These are phyloP conservation scores for Cynaeus angustus DNA, from an alignment of 2,888 invertebrate genomes.

Conservation along the genomic window DNA sequence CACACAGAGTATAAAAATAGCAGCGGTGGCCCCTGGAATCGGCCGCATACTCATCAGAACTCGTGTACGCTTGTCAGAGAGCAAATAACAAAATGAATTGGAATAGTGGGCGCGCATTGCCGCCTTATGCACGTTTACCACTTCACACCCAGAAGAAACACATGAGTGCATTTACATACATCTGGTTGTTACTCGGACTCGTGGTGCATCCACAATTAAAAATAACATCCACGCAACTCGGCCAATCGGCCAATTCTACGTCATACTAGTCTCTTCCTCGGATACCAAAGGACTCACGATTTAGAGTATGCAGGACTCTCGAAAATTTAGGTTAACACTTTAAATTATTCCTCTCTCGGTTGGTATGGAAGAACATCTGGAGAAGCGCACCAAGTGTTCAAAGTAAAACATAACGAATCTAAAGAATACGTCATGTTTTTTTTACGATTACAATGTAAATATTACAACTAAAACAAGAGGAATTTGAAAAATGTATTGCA, in stretches of 20 bases:
- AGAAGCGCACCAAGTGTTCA: slow-evolving; percentile 1
- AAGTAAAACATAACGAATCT: background rate
- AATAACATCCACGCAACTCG: slow-evolving; percentile 6
- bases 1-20: slow-evolving; percentile 59
- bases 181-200: slow-evolving; percentile 14
- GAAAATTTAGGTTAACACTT: slow-evolving; percentile 25
- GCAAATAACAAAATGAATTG: slow-evolving; percentile 49
- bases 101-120: slow-evolving; percentile 48
- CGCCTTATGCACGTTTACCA: slow-evolving; percentile 34
- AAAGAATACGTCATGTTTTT: too few relatives aligned
- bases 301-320: background rate
- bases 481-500: background rate
- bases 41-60: slow-evolving; percentile 55
- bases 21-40: slow-evolving; percentile 61
- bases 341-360: background rate
- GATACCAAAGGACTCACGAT: background rate
- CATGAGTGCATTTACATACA: slow-evolving; percentile 17
- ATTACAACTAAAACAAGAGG: background rate
- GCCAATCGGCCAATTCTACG: slow-evolving; percentile 12
- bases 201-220: slow-evolving; percentile 10
- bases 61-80: slow-evolving; percentile 54
- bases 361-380: slow-evolving; percentile 25
- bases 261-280: background rate
- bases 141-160: slow-evolving; percentile 36
- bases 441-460: too few relatives aligned